Conservation (phyloP, 2,888 invertebrate genomes). For the Chaitophorus viminalis region DNA sequence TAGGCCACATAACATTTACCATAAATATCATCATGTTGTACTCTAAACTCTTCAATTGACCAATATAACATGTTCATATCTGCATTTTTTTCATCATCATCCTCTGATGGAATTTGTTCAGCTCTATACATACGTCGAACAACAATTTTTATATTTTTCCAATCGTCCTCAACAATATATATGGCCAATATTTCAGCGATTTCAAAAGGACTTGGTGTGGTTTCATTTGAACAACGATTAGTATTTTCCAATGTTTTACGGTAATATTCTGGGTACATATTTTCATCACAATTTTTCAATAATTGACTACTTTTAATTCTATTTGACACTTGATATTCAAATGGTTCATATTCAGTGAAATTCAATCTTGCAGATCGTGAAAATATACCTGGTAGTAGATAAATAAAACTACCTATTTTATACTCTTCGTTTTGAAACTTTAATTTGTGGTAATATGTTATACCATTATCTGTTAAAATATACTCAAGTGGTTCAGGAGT, state of each 20-base stretch:
- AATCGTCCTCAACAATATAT: no score
- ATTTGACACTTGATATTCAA: not conserved
- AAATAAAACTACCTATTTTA: conserved; percentile 52
- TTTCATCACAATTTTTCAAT: conserved; percentile 71
- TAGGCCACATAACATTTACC: no score
- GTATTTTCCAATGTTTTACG: conserved; percentile 76
- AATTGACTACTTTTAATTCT: conserved; percentile 12
- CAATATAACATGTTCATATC: no score
- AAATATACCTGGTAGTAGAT: conserved; percentile 32
- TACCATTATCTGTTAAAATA: not conserved
- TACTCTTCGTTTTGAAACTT: conserved; percentile 21
- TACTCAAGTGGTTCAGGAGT: conserved; percentile 17
- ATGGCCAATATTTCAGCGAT: no score
- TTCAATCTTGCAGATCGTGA: conserved; percentile 10
- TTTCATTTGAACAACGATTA: conserved; percentile 78
- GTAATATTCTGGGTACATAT: conserved; percentile 83
- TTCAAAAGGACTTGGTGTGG: no score
- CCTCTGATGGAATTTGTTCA: no score
- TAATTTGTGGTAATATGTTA: conserved; percentile 29
- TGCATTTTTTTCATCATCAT: no score
- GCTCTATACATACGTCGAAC: no score
- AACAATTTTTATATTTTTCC: no score
- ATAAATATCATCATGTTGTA: no score
- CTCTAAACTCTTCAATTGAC: no score
- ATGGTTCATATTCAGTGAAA: conserved; percentile 6